Conservation (phyloP, 2,797 vertebrate genomes). For the Atherinosoma microstoma region DNA sequence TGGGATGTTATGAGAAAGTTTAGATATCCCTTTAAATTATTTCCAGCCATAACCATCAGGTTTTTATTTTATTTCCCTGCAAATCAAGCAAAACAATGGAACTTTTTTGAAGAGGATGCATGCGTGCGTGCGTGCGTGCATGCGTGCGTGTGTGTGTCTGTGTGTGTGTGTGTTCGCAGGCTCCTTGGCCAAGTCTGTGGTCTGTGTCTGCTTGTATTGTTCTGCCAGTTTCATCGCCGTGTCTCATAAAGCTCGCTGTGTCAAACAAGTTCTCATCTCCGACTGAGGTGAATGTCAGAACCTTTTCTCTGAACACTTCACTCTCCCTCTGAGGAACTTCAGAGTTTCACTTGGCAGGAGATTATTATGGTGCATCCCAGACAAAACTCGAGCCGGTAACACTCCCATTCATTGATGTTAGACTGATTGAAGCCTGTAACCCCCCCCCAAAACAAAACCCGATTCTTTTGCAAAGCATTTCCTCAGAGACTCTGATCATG, state of each 20-base stretch:
- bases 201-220: conserved; percentile 9
- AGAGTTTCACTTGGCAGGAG: conserved; percentile 39
- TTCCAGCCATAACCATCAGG: background rate
- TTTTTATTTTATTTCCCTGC: background rate
- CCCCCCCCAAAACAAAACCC: conserved; percentile 30
- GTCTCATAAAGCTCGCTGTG: background rate
- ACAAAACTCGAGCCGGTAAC: conserved; percentile 37
- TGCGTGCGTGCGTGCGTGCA: background rate
- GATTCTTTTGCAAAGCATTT: conserved; percentile 58
- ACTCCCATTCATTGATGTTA: conserved; percentile 25
- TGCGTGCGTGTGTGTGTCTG: too few species aligned
- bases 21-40: background rate
- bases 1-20: background rate
- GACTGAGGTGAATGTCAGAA: conserved; percentile 34
- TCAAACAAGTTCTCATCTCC: conserved; percentile 26
- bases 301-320: conserved; percentile 16
- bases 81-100: background rate
- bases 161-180: background rate
- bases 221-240: conserved; percentile 31
- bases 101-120: background rate
- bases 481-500: conserved; percentile 48
- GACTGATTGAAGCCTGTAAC: conserved; percentile 42
- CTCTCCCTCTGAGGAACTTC: conserved; percentile 16
- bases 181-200: conserved; percentile 13
- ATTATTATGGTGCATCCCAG: conserved; percentile 36